Evolutionary conservation across 2,888 invertebrate genomes (phyloP), one percentile per base, ranked within the genome.

Genomic region (Oligia latruncula): DNA sequence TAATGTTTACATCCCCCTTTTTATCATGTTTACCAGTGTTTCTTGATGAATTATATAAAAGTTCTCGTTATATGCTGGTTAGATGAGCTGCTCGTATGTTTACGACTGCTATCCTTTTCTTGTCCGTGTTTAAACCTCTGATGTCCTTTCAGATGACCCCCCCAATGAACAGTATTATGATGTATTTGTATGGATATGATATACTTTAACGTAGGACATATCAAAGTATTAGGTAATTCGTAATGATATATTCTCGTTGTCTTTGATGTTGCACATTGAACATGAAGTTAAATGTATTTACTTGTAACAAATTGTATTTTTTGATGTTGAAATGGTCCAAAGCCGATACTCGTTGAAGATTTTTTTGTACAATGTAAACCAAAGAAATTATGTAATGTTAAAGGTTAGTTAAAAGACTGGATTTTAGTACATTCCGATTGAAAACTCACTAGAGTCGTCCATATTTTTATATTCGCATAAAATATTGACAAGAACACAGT

Each of bases 321-420:
- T 93, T 93, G 88, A 93, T 92, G 92, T 92, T 90, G 89, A 89
- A 87, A 87, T 89, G 90, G 91, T 91, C 90, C 90, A 90, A 87
- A 85, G 81, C 89, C 81, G 77, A 78, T 80, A 83, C 81, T 86
- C 87, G 85, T 90, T 89, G 82, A 86, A 82, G 80, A 60, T 85
- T 81, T 65, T 81, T 86, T 86, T 90, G 88, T 89, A 90, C 82
- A 84, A 83, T 87, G 88, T 87, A 87, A 86, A 87, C 83, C 84
- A 80, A 83, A 87, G 79, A 87, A 83, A 90, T 82, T 80, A 87
- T 88, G 78, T 87, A 90, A 89, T 90, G 87, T 90, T 90, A 87
- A 86, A 88, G 82, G 87, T 86, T 88, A 87, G 86, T 84, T 84
- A 82, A 88, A 91, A 92, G 92, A 93, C 92, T 92, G 91, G 90